These are phyloP conservation scores for Hiodon tergisus DNA, from an alignment of 2,113 vertebrate genomes.

Conservation along the genomic window DNA sequence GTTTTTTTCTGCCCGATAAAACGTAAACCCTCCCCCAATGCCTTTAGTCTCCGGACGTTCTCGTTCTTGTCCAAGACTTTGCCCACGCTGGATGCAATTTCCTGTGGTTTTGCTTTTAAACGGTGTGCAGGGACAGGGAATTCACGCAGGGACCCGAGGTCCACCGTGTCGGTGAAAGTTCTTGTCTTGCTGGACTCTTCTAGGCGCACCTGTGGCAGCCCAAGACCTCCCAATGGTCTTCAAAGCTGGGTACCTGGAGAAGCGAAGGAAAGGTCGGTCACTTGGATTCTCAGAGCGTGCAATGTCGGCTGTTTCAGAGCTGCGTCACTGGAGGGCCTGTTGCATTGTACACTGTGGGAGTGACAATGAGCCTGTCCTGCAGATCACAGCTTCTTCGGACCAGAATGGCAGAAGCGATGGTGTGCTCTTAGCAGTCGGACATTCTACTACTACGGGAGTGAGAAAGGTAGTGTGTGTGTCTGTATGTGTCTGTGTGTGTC, in stretches of 20 bases:
- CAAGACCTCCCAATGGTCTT: conserved; percentile 81
- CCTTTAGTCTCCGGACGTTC: no score
- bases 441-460: conserved; percentile 93
- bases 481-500: neutral
- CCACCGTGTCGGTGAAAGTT: neutral
- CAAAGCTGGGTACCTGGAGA: conserved; percentile 89
- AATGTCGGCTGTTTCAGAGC: neutral
- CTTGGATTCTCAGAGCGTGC: no score
- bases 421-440: conserved; percentile 78
- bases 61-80: no score
- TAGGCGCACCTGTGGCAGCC: conserved; percentile 77
- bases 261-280: conserved; percentile 83
- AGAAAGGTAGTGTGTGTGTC: conserved; percentile 75
- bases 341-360: neutral
- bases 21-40: no score
- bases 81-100: no score
- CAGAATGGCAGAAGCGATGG: conserved; percentile 97
- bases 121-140: no score
- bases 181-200: conserved; percentile 21
- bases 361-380: conserved; percentile 29
- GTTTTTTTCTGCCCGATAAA: no score
- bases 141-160: neutral
- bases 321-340: conserved; percentile 46
- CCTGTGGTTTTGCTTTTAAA: no score
- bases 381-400: conserved; percentile 96